phyloP scores from a whole-genome alignment of 2,797 vertebrate species.

The Enteromius viviparus region DNA sequence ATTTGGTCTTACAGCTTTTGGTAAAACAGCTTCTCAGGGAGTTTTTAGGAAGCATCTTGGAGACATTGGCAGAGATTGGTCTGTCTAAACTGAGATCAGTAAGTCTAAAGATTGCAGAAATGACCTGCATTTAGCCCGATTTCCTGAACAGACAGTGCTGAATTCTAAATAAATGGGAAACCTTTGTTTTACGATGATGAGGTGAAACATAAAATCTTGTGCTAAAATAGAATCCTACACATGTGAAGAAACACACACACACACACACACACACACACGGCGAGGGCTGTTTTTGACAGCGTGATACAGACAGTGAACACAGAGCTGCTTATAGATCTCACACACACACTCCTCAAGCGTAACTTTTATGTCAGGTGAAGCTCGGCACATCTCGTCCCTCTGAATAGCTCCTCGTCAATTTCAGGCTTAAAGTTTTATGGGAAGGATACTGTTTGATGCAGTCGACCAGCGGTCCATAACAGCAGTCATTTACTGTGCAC shows the following conservation, averaged over 20 bases:
- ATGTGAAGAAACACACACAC: background rate
- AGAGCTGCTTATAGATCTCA: background rate
- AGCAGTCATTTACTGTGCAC: conserved; percentile 99
- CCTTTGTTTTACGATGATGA: background rate
- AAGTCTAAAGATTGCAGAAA: too few species aligned
- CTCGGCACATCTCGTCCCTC: conserved; percentile 88
- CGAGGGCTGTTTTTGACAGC: background rate
- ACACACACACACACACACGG: background rate
- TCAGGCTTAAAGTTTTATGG: conserved; percentile 92
- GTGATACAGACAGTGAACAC: conserved; percentile 9
- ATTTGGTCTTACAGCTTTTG: too few species aligned
- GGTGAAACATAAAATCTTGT: background rate
- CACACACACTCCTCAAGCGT: conserved; percentile 79
- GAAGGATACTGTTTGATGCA: conserved; percentile 99
- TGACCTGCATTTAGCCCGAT: background rate
- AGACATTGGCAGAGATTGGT: too few species aligned
- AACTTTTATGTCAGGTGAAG: conserved; percentile 94
- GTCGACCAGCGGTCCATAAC: conserved; percentile 99
- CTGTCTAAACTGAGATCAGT: too few species aligned
- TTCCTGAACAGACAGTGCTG: background rate
- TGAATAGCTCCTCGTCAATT: conserved; percentile 90
- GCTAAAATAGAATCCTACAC: background rate
- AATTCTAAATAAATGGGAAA: background rate
- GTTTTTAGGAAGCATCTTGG: too few species aligned
- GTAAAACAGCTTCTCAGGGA: too few species aligned